These are phyloP conservation scores for Ornithoptera alexandrae DNA, from an alignment of 2,888 invertebrate genomes.

Conservation along the genomic window DNA sequence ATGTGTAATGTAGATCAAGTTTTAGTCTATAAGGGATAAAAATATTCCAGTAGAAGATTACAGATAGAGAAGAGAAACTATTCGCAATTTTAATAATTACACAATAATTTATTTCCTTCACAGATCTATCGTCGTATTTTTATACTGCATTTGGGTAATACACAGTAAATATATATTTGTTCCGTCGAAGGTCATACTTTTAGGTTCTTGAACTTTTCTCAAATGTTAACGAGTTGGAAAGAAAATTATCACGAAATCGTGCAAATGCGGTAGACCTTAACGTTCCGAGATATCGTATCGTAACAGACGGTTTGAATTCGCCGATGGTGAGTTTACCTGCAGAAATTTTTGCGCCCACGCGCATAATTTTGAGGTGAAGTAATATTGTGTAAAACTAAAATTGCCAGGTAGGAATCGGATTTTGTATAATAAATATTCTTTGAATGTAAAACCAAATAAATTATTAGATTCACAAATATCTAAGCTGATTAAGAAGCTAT, in stretches of 20 bases:
- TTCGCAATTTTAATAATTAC: too few species aligned
- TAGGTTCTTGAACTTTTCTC: neutral
- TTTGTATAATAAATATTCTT: neutral
- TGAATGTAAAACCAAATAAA: neutral
- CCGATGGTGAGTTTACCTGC: constrained; percentile 66
- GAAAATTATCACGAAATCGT: constrained; percentile 26
- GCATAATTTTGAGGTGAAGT: constrained; percentile 23
- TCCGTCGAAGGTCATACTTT: constrained; percentile 5
- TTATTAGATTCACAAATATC: neutral
- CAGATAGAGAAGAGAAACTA: too few species aligned
- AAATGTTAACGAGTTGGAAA: constrained; percentile 22
- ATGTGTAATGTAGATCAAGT: too few species aligned
- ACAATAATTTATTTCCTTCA: too few species aligned
- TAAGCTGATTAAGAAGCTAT: neutral
- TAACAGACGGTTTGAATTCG: constrained; percentile 52
- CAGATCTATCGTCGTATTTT: too few species aligned
- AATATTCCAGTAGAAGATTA: too few species aligned
- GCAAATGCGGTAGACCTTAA: constrained; percentile 45
- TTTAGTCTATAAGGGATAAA: too few species aligned
- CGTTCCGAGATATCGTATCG: constrained; percentile 45
- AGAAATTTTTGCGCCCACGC: constrained; percentile 74
- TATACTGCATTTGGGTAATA: neutral
- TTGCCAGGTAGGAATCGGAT: neutral
- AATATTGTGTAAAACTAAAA: constrained; percentile 4
- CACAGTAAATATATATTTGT: neutral